These are phyloP conservation scores for Clinocottus analis DNA, from an alignment of 2,113 vertebrate genomes.

Conservation along the genomic window DNA sequence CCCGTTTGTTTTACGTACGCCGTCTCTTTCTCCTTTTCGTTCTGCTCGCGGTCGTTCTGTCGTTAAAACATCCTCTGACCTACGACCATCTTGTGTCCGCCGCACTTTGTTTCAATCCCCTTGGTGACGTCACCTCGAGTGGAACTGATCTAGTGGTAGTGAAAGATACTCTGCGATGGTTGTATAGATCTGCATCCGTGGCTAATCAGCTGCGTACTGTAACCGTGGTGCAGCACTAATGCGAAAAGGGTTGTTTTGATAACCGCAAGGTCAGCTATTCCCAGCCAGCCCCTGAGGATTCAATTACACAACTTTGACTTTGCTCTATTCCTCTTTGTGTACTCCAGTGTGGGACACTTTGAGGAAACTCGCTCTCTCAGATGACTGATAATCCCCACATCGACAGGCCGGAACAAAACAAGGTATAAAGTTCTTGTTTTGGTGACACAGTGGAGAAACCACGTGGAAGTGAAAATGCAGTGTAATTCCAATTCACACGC, in stretches of 20 bases:
- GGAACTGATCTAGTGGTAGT: conserved; percentile 22
- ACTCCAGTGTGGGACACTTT: conserved; percentile 58
- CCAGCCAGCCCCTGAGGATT: conserved; percentile 73
- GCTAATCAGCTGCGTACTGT: conserved; percentile 69
- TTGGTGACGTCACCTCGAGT: conserved; percentile 16
- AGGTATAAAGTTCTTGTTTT: conserved; percentile 55
- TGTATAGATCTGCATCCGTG: conserved; percentile 60
- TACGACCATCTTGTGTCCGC: conserved; percentile 16
- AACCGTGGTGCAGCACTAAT: conserved; percentile 55
- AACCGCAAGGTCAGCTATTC: conserved; percentile 82
- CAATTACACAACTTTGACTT: conserved; percentile 81
- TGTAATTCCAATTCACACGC: conserved; percentile 4
- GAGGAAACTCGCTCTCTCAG: conserved; percentile 55
- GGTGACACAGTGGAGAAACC: conserved; percentile 10
- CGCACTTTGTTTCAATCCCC: conserved; percentile 1
- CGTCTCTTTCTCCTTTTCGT: conserved; percentile 17
- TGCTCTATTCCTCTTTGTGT: conserved; percentile 63
- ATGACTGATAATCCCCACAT: conserved; percentile 46
- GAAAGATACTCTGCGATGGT: conserved; percentile 23
- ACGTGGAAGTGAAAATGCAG: conserved; percentile 40
- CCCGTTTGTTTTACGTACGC: conserved; percentile 55
- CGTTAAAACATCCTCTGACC: conserved; percentile 51
- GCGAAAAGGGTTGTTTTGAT: conserved; percentile 75
- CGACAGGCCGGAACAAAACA: conserved; percentile 46
- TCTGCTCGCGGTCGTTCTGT: conserved; percentile 46